Evolutionary conservation across 1,140 invertebrate species (phyloP).

Genomic region (Druon quercuslanigerum): DNA sequence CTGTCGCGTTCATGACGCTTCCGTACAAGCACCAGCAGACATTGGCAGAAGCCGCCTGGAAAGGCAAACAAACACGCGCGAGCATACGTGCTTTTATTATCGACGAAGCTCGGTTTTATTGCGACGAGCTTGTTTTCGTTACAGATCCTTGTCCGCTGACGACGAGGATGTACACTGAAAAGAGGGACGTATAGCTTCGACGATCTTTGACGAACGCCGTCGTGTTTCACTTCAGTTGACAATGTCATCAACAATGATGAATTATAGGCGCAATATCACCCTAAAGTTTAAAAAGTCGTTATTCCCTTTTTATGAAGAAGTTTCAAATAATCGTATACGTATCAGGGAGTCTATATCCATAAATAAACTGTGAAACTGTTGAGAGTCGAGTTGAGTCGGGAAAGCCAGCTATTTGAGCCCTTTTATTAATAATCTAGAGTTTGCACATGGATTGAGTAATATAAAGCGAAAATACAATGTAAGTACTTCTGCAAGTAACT

Average conservation of each 20-base stretch:
- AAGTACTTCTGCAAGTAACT: too few relatives aligned
- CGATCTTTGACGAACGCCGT: slow-evolving; percentile 53
- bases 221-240: slow-evolving; percentile 13
- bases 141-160: slow-evolving; percentile 43
- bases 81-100: slow-evolving; percentile 59
- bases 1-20: slow-evolving; percentile 44
- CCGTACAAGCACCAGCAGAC: slow-evolving; percentile 47
- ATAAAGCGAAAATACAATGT: too few relatives aligned
- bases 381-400: too few relatives aligned
- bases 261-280: slow-evolving; percentile 16
- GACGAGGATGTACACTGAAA: slow-evolving; percentile 33
- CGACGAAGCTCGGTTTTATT: slow-evolving; percentile 57
- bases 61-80: slow-evolving; percentile 57
- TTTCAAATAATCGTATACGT: not conserved
- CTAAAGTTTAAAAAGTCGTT: slow-evolving; percentile 9
- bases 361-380: too few relatives aligned
- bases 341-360: not conserved
- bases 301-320: slow-evolving; percentile 2
- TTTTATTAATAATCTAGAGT: too few relatives aligned
- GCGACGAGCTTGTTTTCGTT: slow-evolving; percentile 54
- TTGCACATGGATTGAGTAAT: too few relatives aligned
- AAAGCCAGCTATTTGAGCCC: too few relatives aligned
- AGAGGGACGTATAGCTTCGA: slow-evolving; percentile 40
- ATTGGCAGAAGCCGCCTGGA: slow-evolving; percentile 53
- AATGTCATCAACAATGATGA: slow-evolving; percentile 22